Base-by-base conservation (phyloP, 1,140 invertebrate species). In the Drosophila nannoptera region DNA sequence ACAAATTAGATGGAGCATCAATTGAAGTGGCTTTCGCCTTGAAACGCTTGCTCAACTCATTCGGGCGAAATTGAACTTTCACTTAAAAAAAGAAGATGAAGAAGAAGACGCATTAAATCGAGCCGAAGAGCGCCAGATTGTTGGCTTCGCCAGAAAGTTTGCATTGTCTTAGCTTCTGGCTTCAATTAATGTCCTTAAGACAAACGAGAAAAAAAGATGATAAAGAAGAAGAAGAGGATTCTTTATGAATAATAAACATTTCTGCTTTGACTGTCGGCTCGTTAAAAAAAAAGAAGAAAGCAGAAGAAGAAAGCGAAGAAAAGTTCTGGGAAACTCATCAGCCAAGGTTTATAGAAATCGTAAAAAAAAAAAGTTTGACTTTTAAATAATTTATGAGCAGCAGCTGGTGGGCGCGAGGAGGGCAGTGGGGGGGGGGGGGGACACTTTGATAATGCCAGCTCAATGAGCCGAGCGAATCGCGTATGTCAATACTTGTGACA, bases 391-490 rank as follows among this genome's bases (percentile, higher is more conserved):
- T 36, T 12, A 52, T 50, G 12, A 50, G 12, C 7, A 35, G 4
- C 7, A 35, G 14, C 12, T 43, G 12, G 7, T 2, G 36, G 40
- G 12, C 40, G 12, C 12, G 11, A 42, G 12, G 38, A 4, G 9
- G 38, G 38, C 9, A 4, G 11, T 1, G 9, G 5, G 38, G 2
- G 38, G 5, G 8, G 9, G 38, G 38, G 38, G 5, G 8, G 11
- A 4, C n/a, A 12, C 4, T 42, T 43, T 22, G 22, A 22, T 22
- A 12, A n/a, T 7, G 38, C 12, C 6, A 12, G n/a, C 12, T 43
- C 12, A 43, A 46, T 46, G 54, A 45, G 22, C 46, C 22, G 54
- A 45, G 22, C 46, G 40, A 32, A 50, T 45, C 32, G 43, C 32
- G 43, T 32, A 40, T 55, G 29, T 5, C 40, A 42, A 42, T 29